Base-by-base conservation (phyloP, 2,113 vertebrate genomes). In the Cynocephalus volans region DNA sequence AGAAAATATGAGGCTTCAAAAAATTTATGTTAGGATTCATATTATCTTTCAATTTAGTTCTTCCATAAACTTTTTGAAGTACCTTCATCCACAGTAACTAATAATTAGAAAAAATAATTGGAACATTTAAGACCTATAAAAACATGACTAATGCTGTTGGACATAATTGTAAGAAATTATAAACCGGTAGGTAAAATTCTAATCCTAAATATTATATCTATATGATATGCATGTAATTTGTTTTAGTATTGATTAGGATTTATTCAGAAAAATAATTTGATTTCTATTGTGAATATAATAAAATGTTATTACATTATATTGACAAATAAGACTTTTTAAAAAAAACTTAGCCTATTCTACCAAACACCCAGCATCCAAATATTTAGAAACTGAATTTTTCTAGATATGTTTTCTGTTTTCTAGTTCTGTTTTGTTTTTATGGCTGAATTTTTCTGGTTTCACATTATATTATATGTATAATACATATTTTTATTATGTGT, bases 101-200 rank as follows among this genome's bases (percentile, higher is more conserved):
- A 67, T 89, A 50, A 92, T 54, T 75, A 50, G n/a, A 58, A 75
- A 80, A 67, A 75, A 93, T 72, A 56, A 86, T 81, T 72, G 67
- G 60, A 90, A 73, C 31, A 80, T 83, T 75, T 60, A 72, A 17
- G 94, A 88, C 5, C 9, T 80, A 15, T 64, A 62, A 80, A 87
- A 92, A 33, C 0, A 80, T 45, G 13, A 84, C 19, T 54, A 95
- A 41, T 72, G 48, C 15, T 86, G 24, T 87, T 76, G 31, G 36
- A 56, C 15, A 72, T 54, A 96, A 96, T 79, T 65, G 92, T 31
- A 64, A 88, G 17, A 75, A 89, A 88, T 85, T 56, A 69, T 73
- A 96, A 88, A 88, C 3, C 70, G 41, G 33, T 64, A 90, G 41
- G 10, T 69, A 93, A 96, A 79, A 54, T 19, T 82, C 10, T 90